phyloP scores from a whole-genome alignment of 2,113 vertebrate genomes.

The Aix galericulata region DNA sequence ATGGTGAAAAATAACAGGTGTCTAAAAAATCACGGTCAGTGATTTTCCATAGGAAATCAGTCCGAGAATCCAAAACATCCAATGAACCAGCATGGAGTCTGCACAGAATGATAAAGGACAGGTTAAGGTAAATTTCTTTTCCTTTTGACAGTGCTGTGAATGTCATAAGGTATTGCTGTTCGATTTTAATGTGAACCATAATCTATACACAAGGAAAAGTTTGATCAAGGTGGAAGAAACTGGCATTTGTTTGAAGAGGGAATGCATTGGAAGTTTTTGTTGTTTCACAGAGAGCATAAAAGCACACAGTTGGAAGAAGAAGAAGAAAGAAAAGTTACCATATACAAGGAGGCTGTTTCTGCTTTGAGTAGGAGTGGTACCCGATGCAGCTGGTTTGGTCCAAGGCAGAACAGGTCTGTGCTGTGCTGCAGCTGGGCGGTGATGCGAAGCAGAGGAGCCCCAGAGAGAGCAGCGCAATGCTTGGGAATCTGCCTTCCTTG shows the following conservation, averaged over 20 bases:
- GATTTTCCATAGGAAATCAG: conserved; percentile 37
- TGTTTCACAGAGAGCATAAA: neutral
- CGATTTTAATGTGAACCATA: neutral
- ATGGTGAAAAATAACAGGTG: neutral
- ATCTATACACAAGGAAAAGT: neutral
- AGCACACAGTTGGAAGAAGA: neutral
- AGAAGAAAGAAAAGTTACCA: neutral
- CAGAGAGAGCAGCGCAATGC: fast-evolving
- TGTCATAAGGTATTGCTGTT: neutral
- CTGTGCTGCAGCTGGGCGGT: neutral
- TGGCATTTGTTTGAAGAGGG: neutral
- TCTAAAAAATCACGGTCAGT: neutral
- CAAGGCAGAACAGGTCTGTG: fast-evolving
- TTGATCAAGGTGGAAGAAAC: neutral
- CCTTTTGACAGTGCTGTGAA: neutral
- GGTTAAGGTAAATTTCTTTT: neutral
- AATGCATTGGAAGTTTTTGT: neutral
- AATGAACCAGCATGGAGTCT: neutral
- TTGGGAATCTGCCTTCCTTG: fast-evolving
- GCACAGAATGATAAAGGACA: neutral
- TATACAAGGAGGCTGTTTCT: neutral
- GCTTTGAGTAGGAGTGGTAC: neutral
- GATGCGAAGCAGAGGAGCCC: neutral
- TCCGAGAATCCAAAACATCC: conserved; percentile 1
- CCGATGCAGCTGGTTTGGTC: neutral